Conservation (phyloP, 2,113 vertebrate species). For the Trichomycterus rosablanca region DNA sequence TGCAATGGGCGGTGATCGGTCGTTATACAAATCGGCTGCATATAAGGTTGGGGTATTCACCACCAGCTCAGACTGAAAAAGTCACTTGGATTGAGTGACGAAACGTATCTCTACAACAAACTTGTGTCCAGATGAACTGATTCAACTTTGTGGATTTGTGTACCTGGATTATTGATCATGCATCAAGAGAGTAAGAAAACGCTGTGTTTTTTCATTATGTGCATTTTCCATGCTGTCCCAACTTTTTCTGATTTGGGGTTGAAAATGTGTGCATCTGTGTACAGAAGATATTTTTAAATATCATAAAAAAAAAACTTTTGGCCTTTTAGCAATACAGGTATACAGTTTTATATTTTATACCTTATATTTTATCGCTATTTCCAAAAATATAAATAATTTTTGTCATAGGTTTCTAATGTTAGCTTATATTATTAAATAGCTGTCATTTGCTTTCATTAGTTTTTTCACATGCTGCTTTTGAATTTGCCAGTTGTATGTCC, state of each 20-base stretch:
- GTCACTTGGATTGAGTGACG: too few relatives aligned
- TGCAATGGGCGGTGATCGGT: too few relatives aligned
- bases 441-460: conserved; percentile 60
- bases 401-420: conserved; percentile 67
- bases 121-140: too few relatives aligned
- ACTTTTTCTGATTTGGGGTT: background rate
- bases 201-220: background rate
- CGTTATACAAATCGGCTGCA: too few relatives aligned
- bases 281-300: conserved; percentile 31
- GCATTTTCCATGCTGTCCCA: background rate
- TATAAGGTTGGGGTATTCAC: too few relatives aligned
- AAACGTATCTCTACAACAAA: too few relatives aligned
- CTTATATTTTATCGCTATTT: conserved; percentile 67
- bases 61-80: too few relatives aligned
- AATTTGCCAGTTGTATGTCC: conserved; percentile 74
- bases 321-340: conserved; percentile 74
- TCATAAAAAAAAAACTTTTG: conserved; percentile 56
- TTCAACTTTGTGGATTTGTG: too few relatives aligned
- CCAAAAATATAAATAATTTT: conserved; percentile 82
- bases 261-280: background rate
- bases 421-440: conserved; percentile 75
- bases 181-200: background rate
- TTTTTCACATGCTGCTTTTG: conserved; percentile 75
- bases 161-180: too few relatives aligned
- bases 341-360: conserved; percentile 68